Percentiles rank a stretch among this genome's conserved stretches.
Evolutionary conservation across 2,888 invertebrate species (phyloP).

Genomic region (Drosophila austrosaltans): DNA sequence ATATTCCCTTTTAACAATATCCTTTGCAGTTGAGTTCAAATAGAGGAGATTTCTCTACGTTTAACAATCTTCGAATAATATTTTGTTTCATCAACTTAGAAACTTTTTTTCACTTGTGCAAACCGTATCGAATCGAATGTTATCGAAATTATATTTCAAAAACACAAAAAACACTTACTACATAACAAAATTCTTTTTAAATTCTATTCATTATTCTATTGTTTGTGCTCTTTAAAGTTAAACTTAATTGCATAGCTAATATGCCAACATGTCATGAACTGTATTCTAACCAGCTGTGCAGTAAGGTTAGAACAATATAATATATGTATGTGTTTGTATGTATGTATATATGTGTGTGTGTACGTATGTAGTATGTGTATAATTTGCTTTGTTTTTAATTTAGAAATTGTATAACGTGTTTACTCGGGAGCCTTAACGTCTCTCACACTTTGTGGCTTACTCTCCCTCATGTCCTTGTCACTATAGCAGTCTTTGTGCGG

Average conservation of each 20-base stretch:
- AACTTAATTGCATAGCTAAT: neutral
- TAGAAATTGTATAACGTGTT: conserved; percentile 70
- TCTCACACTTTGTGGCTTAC: conserved; percentile 6
- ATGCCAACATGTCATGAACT: neutral
- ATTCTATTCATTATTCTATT: no score
- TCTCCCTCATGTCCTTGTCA: neutral
- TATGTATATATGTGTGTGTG: neutral
- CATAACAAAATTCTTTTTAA: neutral
- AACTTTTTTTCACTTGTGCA: no score
- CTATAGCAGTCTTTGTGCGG: neutral
- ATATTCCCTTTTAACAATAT: no score
- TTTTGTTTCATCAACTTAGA: no score
- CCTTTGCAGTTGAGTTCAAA: no score
- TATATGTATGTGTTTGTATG: conserved; percentile 25
- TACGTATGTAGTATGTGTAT: conserved; percentile 24
- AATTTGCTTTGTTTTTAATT: conserved; percentile 63
- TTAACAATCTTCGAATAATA: no score
- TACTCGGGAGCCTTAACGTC: conserved; percentile 50
- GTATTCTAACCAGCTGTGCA: neutral
- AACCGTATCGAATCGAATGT: no score
- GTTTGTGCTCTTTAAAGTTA: no score
- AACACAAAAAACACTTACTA: no score
- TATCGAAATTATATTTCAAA: no score
- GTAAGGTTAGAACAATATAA: neutral
- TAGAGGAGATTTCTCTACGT: no score